phyloP scores from a whole-genome alignment of 2,888 invertebrate species.

The Mythimna pallens region DNA sequence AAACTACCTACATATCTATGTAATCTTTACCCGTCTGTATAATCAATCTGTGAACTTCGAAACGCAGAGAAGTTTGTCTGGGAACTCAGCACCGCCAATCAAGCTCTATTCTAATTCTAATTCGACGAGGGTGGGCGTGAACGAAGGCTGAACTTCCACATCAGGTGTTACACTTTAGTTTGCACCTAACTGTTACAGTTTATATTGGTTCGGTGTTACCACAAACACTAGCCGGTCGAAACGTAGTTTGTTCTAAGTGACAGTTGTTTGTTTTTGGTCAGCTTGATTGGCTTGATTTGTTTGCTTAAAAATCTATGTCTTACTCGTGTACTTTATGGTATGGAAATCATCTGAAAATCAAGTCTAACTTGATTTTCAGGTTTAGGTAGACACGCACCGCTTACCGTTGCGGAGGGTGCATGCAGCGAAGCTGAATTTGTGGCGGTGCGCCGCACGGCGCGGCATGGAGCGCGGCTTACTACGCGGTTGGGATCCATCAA shows the following conservation, averaged over 20 bases:
- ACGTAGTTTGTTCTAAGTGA: slow-evolving; percentile 27
- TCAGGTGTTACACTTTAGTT: slow-evolving; percentile 65
- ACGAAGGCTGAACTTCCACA: slow-evolving; percentile 58
- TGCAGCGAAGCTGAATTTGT: not conserved
- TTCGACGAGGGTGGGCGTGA: slow-evolving; percentile 59
- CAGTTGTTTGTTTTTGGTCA: slow-evolving; percentile 10
- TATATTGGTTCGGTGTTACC: slow-evolving; percentile 61
- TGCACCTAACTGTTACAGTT: slow-evolving; percentile 56
- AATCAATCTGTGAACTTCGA: slow-evolving; percentile 61
- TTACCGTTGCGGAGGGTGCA: not conserved
- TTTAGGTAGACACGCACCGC: not conserved
- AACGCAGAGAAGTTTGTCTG: slow-evolving; percentile 59
- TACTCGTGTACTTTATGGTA: not conserved
- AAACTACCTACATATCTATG: slow-evolving; percentile 17
- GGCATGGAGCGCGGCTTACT: not conserved
- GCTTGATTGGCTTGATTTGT: not conserved
- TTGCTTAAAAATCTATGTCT: not conserved
- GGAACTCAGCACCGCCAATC: slow-evolving; percentile 68
- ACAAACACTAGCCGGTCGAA: slow-evolving; percentile 39
- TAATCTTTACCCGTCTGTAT: slow-evolving; percentile 39
- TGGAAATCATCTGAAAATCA: no score
- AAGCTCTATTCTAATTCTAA: slow-evolving; percentile 73
- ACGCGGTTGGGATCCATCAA: not conserved
- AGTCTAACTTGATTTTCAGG: not conserved
- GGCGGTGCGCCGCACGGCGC: not conserved